These are phyloP conservation scores for Cantharis flavilabris DNA, from an alignment of 2,888 invertebrate species.

Conservation along the genomic window DNA sequence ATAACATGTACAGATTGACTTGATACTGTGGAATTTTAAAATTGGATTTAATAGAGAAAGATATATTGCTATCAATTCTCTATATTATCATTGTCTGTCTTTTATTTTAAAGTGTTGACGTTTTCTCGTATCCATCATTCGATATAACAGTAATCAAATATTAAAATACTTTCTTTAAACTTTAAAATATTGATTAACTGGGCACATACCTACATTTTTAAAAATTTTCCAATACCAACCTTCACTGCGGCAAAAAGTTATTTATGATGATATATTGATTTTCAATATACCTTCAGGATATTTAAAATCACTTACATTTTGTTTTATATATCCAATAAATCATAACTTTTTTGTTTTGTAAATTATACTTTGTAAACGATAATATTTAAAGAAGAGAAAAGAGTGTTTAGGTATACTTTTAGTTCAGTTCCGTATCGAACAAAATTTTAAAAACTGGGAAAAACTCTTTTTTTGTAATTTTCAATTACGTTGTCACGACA, in stretches of 20 bases:
- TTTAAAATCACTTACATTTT: background rate
- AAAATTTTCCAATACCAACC: background rate
- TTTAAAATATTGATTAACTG: background rate
- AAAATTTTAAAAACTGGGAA: too few relatives aligned
- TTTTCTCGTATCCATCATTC: slow-evolving; percentile 1
- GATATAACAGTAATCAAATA: background rate
- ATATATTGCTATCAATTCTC: background rate
- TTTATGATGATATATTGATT: background rate
- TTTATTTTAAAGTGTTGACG: slow-evolving; percentile 4
- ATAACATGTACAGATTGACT: background rate
- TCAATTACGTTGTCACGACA: too few relatives aligned
- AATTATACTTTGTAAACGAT: background rate
- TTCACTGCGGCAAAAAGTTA: background rate
- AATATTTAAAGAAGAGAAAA: background rate
- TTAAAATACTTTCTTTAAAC: background rate
- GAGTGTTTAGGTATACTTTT: background rate
- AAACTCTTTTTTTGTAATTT: too few relatives aligned
- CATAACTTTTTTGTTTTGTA: background rate
- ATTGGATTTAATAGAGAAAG: background rate
- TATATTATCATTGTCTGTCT: background rate
- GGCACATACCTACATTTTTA: background rate
- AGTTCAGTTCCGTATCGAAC: background rate
- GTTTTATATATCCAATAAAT: background rate
- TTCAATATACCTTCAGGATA: background rate
- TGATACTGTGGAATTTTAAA: background rate